Percentiles rank a stretch among this genome's conserved stretches.
Conservation (phyloP, 1,140 invertebrate species). For the Drosophila pachea region DNA sequence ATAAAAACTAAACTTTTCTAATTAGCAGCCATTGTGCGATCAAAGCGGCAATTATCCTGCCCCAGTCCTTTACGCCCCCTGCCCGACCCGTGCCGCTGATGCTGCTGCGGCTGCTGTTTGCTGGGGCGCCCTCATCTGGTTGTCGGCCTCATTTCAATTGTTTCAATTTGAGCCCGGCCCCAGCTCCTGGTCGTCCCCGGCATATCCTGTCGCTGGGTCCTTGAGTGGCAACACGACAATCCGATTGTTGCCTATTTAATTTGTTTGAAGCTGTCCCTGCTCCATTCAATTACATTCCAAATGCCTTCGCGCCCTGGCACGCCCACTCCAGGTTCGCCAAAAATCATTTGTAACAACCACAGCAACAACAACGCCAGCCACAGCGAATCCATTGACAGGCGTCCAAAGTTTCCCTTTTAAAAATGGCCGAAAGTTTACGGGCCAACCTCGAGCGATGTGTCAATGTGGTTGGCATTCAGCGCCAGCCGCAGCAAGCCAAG, state of each 20-base stretch:
- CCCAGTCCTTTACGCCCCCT: not conserved
- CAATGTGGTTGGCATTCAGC: slow-evolving; percentile 62
- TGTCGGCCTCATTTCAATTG: slow-evolving; percentile 28
- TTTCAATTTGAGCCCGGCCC: slow-evolving; percentile 29
- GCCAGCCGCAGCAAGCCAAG: slow-evolving; percentile 69
- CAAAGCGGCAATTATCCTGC: slow-evolving; percentile 67
- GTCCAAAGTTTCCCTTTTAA: slow-evolving; percentile 35
- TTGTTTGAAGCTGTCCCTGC: slow-evolving; percentile 21
- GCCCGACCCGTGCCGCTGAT: not conserved
- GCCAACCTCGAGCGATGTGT: slow-evolving; percentile 57
- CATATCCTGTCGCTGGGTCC: too few relatives aligned
- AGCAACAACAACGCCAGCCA: too few relatives aligned
- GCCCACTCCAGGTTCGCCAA: slow-evolving; percentile 13
- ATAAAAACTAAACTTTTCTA: slow-evolving; percentile 76
- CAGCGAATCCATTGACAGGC: slow-evolving; percentile 44
- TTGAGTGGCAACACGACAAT: too few relatives aligned
- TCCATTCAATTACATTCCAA: slow-evolving; percentile 39
- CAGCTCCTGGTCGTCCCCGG: too few relatives aligned
- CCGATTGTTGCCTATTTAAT: not conserved
- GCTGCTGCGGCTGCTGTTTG: too few relatives aligned
- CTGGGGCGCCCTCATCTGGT: too few relatives aligned
- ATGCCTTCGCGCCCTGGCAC: slow-evolving; percentile 11
- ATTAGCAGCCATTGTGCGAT: slow-evolving; percentile 72
- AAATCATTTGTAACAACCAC: slow-evolving; percentile 36
- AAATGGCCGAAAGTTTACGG: slow-evolving; percentile 37